Percentiles rank a stretch among this genome's conserved stretches.
phyloP scores from a whole-genome alignment of 2,797 vertebrate genomes.

The Smutsia gigantea region DNA sequence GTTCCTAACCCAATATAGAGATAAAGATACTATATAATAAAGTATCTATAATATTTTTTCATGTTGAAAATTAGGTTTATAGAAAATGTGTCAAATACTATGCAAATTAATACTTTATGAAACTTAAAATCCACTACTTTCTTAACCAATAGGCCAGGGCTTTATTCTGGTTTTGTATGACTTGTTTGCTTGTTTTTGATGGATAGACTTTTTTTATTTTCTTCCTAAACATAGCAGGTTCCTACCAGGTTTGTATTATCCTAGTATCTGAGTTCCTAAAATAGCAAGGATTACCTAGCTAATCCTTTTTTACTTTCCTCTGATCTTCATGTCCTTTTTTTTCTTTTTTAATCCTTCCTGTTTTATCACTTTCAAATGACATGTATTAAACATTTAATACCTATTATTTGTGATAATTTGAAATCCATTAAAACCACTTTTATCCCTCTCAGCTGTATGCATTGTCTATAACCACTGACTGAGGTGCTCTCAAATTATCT shows the following conservation, averaged over 20 bases:
- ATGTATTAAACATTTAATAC: conserved; percentile 37
- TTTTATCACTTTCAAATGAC: conserved; percentile 23
- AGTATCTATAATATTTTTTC: not conserved
- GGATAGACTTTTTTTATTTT: not conserved
- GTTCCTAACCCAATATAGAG: not conserved
- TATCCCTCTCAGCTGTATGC: not conserved
- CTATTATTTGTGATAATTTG: conserved; percentile 30
- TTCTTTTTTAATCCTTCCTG: conserved; percentile 25
- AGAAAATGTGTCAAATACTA: not conserved
- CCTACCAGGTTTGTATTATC: not conserved
- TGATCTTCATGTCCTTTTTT: conserved; percentile 4
- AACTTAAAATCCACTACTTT: conserved; percentile 22
- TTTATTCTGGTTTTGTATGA: conserved; percentile 28
- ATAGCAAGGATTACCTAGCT: not conserved
- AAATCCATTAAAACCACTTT: not conserved
- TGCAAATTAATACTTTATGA: not conserved
- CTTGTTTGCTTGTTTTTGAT: not conserved
- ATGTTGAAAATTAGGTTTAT: conserved; percentile 10
- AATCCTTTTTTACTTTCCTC: not conserved
- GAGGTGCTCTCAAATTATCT: not conserved
- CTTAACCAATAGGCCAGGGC: not conserved
- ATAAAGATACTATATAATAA: not conserved
- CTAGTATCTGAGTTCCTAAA: not conserved
- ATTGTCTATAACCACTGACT: not conserved
- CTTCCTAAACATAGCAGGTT: not conserved